Base-by-base conservation (phyloP, 2,888 invertebrate genomes). In the Eupeodes latifasciatus region DNA sequence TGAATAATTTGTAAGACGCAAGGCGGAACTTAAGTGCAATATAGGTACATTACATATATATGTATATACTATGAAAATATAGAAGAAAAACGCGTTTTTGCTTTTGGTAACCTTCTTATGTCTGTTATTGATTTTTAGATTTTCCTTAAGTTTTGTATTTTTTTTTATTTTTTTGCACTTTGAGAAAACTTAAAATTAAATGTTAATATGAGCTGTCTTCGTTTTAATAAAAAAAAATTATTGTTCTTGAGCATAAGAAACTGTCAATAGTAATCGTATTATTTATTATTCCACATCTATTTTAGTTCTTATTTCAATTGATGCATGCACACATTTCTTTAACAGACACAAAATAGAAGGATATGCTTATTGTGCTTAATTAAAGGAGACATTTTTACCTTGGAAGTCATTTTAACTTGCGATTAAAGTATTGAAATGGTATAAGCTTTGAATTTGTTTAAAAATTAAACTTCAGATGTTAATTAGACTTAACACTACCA, bases 41-140 rank as follows among this genome's bases (percentile, higher is more conserved):
- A 6, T 9, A 40, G 9, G 40, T 40, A 40, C 40, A 40, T 0
- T 40, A 40, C 40, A 40, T 4, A 40, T 19, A 19, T 40, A 40
- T 4, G 5, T 19, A 19, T 40, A 9, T 40, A 40, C 40, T 49
- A 27, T 11, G 1, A 1, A 9, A 4, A 10, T 16, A 59, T 40
- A 9, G 19, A 9, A 27, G 19, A 66, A 44, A 64, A 77, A 75
- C 77, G 77, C 71, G n/a, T 81, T 86, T 62, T 86, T 62, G 57
- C 49, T 62, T 36, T 51, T 57, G 62, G 61, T 72, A 62, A 75
- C 85, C 78, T 67, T 27, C 44, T 69, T 19, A 78, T 76, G 85
- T 76, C 71, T 85, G 69, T 62, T 88, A 88, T 88, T 85, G 88
- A 88, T 88, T 88, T 81, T 78, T 62, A 40, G 47, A 66, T 64